Evolutionary conservation across 2,113 vertebrate species (phyloP), one percentile per base, ranked within the genome.

Genomic region (Lontra canadensis): DNA sequence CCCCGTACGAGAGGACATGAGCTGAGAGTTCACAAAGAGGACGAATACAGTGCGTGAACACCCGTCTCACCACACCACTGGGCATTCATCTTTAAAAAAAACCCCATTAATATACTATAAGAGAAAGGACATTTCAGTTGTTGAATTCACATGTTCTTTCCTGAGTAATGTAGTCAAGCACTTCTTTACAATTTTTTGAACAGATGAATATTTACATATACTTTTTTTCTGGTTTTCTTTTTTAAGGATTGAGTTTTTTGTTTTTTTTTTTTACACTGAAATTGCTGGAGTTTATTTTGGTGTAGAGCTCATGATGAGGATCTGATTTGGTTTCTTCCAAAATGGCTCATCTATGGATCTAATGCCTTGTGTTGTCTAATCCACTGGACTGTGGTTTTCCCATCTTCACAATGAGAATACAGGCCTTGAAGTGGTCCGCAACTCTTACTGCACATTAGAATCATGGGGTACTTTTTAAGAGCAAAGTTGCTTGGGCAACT

Each of bases 261-360:
- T 26, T 44, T 10, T 44, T 10, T 47, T 47, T 47, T 44, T 44
- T 21, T 1, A 90, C 26, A 55, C n/a, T 90, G 65, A 91, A 26
- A 1, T 91, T 95, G 90, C 59, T 90, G 81, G 26, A 78, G 55
- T 96, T 87, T 82, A 90, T 42, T 93, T 76, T 73, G 34, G 36
- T 44, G 4, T 87, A 26, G 26, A 23, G 36, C 49, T 7, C 11
- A 11, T 71, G 83, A 52, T 21, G 20, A 76, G 20, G 79, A 81
- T 57, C 11, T 29, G 84, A 82, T 65, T 12, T 90, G 65, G 71
- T 82, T 95, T 94, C 65, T 91, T 91, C n/a, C 34, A 55, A 18
- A 47, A 39, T 79, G 52, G 25, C 31, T 61, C 57, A 34, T 55
- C 25, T 31, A 31, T 31, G 29, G 55, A n/a, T 42, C 26, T 31